Evolutionary conservation across 2,888 invertebrate species (phyloP).

Genomic region (Seladonia tumulorum): DNA sequence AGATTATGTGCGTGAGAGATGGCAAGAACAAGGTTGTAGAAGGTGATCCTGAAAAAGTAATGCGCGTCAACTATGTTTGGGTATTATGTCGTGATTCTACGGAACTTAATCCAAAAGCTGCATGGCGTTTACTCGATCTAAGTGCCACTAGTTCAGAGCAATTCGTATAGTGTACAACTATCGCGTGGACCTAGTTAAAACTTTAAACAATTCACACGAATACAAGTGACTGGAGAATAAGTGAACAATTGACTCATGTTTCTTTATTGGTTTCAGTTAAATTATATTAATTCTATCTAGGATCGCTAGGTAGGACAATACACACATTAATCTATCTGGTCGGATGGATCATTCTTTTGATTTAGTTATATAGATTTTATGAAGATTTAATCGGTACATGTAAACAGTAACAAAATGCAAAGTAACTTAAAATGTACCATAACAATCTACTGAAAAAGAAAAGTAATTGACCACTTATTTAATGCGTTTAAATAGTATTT

Average conservation of each 20-base stretch:
- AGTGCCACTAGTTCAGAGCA: constrained; percentile 95
- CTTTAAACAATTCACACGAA: constrained; percentile 50
- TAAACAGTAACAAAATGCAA: constrained; percentile 24
- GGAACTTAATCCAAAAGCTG: constrained; percentile 96
- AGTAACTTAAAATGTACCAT: constrained; percentile 14
- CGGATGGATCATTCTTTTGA: neutral
- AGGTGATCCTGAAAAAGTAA: constrained; percentile 97
- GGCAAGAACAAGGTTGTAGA: constrained; percentile 93
- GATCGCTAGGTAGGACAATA: constrained; percentile 10
- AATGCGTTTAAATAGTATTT: constrained; percentile 7
- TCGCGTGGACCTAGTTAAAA: constrained; percentile 28
- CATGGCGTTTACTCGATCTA: constrained; percentile 97
- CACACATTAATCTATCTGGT: constrained; percentile 21
- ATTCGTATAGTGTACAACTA: constrained; percentile 86
- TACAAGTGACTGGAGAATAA: constrained; percentile 34
- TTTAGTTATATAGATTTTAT: constrained; percentile 23
- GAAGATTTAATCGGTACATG: constrained; percentile 23
- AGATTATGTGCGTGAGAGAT: constrained; percentile 97
- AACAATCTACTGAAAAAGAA: constrained; percentile 5
- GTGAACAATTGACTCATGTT: constrained; percentile 17
- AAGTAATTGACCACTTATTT: constrained; percentile 27
- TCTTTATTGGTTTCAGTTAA: constrained; percentile 27
- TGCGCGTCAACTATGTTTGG: constrained; percentile 98
- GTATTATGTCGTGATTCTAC: constrained; percentile 97
- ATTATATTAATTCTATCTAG: constrained; percentile 7